phyloP scores from a whole-genome alignment of 53 echinoderm and acorn worm species.

The Holothuria scabra region DNA sequence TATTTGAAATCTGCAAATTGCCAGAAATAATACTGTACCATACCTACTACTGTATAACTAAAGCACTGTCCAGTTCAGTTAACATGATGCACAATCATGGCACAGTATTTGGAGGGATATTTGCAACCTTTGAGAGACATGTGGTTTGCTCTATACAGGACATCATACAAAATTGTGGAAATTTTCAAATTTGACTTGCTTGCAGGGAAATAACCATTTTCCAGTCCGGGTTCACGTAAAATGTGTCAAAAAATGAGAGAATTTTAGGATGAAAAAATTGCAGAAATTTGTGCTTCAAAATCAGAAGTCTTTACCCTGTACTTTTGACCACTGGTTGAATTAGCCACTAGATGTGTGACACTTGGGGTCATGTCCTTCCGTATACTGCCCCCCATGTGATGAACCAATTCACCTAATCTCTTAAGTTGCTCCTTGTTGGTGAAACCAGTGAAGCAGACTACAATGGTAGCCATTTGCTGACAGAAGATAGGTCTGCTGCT shows the following conservation, averaged over 20 bases:
- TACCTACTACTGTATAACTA: neutral
- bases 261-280: neutral
- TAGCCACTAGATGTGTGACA: constrained; percentile 96
- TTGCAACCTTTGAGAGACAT: too few species aligned
- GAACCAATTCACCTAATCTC: constrained; percentile 79
- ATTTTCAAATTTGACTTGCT: too few species aligned
- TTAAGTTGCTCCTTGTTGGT: constrained; percentile 83
- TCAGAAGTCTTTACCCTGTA: constrained; percentile 73
- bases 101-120: too few species aligned
- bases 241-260: neutral
- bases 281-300: neutral
- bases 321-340: constrained; percentile 83
- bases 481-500: constrained; percentile 86
- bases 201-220: too few species aligned
- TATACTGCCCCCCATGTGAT: constrained; percentile 98
- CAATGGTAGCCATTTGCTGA: constrained; percentile 78
- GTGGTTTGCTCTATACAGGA: too few species aligned
- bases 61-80: neutral
- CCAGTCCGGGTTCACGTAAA: too few species aligned
- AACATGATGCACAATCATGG: too few species aligned
- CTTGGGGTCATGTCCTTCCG: constrained; percentile 87
- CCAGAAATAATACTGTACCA: neutral
- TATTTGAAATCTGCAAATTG: too few species aligned
- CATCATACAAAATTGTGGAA: too few species aligned
- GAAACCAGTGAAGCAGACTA: constrained; percentile 97